A percentile compares a stretch with the other conserved stretches of the same genome.
Evolutionary conservation across 2,113 vertebrate species (phyloP).

Genomic region (Brachypteracias leptosomus): DNA sequence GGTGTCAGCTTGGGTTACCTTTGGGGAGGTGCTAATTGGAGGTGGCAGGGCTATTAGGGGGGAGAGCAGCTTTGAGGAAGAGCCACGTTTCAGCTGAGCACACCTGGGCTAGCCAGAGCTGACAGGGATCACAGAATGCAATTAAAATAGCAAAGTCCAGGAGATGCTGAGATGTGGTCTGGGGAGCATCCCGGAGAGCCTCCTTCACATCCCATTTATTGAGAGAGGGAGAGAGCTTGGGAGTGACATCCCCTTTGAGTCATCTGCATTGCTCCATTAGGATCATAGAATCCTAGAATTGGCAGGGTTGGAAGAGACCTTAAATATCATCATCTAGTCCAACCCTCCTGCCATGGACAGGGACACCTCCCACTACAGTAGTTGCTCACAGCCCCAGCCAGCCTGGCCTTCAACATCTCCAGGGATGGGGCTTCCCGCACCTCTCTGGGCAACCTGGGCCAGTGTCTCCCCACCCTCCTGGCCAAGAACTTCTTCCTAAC

Average conservation of each 20-base stretch:
- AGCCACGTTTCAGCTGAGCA: background rate
- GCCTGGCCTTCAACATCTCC: too few species aligned
- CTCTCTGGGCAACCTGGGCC: too few species aligned
- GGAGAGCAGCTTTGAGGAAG: background rate
- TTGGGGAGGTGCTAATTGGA: background rate
- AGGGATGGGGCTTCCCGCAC: too few species aligned
- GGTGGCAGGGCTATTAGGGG: background rate
- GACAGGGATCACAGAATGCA: background rate
- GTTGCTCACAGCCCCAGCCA: too few species aligned
- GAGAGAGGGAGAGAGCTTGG: background rate
- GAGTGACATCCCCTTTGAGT: background rate
- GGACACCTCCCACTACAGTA: too few species aligned
- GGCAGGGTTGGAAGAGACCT: background rate
- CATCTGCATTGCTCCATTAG: background rate
- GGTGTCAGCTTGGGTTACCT: background rate
- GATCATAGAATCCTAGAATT: too few species aligned
- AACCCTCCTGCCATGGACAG: too few species aligned
- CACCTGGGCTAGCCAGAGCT: background rate
- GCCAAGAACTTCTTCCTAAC: rapidly evolving
- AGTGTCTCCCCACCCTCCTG: too few species aligned
- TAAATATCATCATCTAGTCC: background rate
- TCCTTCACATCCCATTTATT: background rate
- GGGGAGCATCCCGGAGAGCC: background rate
- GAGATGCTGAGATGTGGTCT: background rate
- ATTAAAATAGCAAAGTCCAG: background rate